Base-by-base conservation (phyloP, 2,888 invertebrate genomes). In the Rhagophthalmus giganteus region DNA sequence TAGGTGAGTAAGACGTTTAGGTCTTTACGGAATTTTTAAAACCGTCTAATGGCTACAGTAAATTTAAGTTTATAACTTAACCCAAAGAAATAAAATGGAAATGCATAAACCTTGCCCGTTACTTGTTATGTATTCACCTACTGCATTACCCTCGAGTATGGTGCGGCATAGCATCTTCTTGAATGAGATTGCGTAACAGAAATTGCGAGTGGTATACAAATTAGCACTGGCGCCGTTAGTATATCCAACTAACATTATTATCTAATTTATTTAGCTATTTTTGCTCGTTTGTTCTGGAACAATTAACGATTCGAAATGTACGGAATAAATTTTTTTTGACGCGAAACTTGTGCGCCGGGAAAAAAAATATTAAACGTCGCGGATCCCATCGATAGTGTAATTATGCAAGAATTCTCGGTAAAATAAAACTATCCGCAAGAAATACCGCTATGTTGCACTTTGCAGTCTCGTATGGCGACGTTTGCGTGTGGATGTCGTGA, bases 81-180 rank as follows among this genome's bases (percentile, higher is more conserved):
- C 13, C 16, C 27, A 25, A 32, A 41, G 54, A 57, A 42, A 35
- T 33, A 54, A 54, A 57, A 57, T 48, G 45, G 48, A 13, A 31
- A 52, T 34, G 34, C 39, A 30, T 47, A 26, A 50, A 39, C 38
- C 45, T 55, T 53, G 48, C 51, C 60, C 61, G 60, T 62, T 58
- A 58, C 39, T 41, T 31, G 48, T 64, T 63, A 50, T 37, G 62
- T 62, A 64, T 64, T 64, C 62, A 53, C 47, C 35, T 55, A 44
- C 44, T 52, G 61, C 60, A 55, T 56, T 51, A 52, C 52, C 47
- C 30, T 33, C 45, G 52, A 50, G 55, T 48, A 42, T 48, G 55
- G 57, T 27, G 55, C 38, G 37, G 57, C 57, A 58, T 61, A 54
- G 46, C 34, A 44, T 57, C 53, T 54, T 57, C 48, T 39, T 39